phyloP scores from a whole-genome alignment of 2,797 vertebrate genomes.

The Spinibarbus caldwelli region DNA sequence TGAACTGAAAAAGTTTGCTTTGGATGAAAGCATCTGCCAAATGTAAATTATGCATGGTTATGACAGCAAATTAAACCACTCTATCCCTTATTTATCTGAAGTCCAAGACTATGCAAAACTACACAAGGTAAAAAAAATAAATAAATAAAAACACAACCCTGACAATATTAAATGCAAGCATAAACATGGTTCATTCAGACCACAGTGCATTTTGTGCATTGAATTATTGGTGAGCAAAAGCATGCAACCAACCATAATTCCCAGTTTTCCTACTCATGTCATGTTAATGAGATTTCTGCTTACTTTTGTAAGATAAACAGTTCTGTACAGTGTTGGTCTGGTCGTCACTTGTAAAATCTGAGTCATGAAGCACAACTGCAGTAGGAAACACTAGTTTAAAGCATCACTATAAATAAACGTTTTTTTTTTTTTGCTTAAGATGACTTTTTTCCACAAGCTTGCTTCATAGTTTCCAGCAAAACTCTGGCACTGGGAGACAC shows the following conservation, averaged over 20 bases:
- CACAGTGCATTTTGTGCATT: background rate
- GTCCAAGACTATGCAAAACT: background rate
- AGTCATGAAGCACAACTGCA: background rate
- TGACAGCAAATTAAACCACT: background rate
- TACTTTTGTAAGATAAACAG: constrained; percentile 10
- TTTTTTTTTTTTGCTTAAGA: constrained; percentile 57
- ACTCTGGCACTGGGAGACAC: constrained; percentile 67
- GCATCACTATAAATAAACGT: constrained; percentile 69
- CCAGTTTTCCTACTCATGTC: background rate
- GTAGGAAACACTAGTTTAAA: constrained; percentile 49
- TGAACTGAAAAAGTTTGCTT: background rate
- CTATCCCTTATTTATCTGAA: background rate
- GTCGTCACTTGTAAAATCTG: background rate
- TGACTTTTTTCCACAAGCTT: constrained; percentile 54
- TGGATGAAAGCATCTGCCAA: background rate
- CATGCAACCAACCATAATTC: background rate
- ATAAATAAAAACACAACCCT: background rate
- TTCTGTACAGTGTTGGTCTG: background rate
- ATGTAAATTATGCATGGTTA: background rate
- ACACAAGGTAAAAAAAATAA: background rate
- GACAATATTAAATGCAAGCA: background rate
- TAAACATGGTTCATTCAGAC: background rate
- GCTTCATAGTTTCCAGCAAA: constrained; percentile 68
- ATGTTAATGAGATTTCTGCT: constrained; percentile 5
- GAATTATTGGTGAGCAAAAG: background rate